A percentile compares a stretch with the other conserved stretches of the same genome.
Conservation (phyloP, 2,113 vertebrate species). For the Bos taurus region ARS-UCD2.0 NC_037336.1:63490001-63490500, state of each 20-base stretch:
- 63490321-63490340: background rate
- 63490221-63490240: background rate
- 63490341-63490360: background rate
- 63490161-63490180: background rate
- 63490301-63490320: background rate
- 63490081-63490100: background rate
- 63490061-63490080: background rate
- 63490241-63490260: background rate
- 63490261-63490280: background rate
- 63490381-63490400: conserved; percentile 1
- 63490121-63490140: background rate
- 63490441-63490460: background rate
- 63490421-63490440: conserved; percentile 6
- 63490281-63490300: background rate
- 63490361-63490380: background rate
- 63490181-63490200: background rate
- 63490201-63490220: background rate
- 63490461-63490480: background rate
- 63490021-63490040: background rate
- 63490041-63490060: background rate
- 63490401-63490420: background rate
- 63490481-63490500: background rate
- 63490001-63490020: background rate
- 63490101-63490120: background rate
- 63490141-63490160: background rate